Evolutionary conservation across 2,888 invertebrate species (phyloP).

Genomic region (Stomorhina lunata): DNA sequence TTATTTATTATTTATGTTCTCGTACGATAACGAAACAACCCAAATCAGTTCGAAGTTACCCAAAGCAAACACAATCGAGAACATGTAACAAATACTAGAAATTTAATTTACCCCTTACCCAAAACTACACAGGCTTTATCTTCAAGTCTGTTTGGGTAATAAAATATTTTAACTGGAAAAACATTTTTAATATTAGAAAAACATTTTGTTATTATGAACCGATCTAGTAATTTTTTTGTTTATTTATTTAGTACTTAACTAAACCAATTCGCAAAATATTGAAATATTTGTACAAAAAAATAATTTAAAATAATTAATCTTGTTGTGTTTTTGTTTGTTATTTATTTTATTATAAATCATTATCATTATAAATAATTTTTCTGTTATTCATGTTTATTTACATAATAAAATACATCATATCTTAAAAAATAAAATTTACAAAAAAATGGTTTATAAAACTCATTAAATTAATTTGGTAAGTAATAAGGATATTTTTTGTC

Average conservation of each 20-base stretch:
- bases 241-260: neutral
- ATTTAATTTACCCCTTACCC: no score
- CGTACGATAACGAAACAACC: no score
- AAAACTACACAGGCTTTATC: no score
- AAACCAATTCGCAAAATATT: neutral
- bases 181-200: neutral
- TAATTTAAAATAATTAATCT: neutral
- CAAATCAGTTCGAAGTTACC: no score
- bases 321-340: conserved; percentile 48
- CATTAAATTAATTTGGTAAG: conserved; percentile 57
- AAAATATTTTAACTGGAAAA: no score
- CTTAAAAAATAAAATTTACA: conserved; percentile 44
- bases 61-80: no score
- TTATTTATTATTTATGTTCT: no score
- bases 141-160: no score
- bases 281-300: neutral
- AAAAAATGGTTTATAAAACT: conserved; percentile 51
- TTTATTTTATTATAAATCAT: conserved; percentile 30
- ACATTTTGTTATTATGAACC: neutral
- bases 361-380: conserved; percentile 14
- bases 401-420: conserved; percentile 49
- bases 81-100: no score
- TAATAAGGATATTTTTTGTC: conserved; percentile 16
- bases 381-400: conserved; percentile 57
- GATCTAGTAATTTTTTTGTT: conserved; percentile 10